phyloP scores from a whole-genome alignment of 2,888 invertebrate species.

The Charanyca ferruginea region DNA sequence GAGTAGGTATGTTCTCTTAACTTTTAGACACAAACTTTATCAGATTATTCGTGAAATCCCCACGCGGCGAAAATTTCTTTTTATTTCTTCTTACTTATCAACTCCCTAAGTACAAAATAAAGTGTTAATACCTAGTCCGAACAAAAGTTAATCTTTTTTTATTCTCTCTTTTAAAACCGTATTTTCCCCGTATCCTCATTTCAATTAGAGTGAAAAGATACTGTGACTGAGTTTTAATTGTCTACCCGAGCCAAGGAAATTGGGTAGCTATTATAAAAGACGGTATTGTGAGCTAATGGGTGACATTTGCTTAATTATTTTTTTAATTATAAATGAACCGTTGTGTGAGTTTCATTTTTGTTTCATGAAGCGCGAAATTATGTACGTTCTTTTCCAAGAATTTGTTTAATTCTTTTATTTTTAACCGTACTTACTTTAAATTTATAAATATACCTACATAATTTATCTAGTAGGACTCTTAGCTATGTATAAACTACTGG shows the following conservation, averaged over 20 bases:
- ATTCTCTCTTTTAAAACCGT: conserved; percentile 37
- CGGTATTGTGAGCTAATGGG: conserved; percentile 48
- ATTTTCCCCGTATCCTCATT: conserved; percentile 51
- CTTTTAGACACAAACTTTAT: not conserved
- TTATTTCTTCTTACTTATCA: conserved; percentile 21
- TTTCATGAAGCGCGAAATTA: conserved; percentile 16
- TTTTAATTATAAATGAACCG: conserved; percentile 39
- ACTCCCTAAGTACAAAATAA: conserved; percentile 37
- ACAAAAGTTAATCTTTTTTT: conserved; percentile 48
- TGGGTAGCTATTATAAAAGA: conserved; percentile 51
- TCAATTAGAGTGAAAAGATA: conserved; percentile 62
- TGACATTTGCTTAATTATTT: conserved; percentile 52
- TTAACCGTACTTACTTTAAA: not conserved
- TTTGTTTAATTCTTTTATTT: not conserved
- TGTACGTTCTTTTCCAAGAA: not conserved
- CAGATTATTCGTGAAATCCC: conserved; percentile 21
- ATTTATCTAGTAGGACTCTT: too few relatives aligned
- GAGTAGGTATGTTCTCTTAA: not conserved
- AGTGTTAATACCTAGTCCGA: conserved; percentile 53
- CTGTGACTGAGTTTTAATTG: conserved; percentile 60
- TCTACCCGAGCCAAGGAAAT: conserved; percentile 56
- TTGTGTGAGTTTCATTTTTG: conserved; percentile 24
- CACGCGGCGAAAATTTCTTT: conserved; percentile 12
- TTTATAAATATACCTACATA: too few relatives aligned
- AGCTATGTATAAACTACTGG: too few relatives aligned